phyloP scores from a whole-genome alignment of 1,140 invertebrate species.

The Zaprionus inermis region DNA sequence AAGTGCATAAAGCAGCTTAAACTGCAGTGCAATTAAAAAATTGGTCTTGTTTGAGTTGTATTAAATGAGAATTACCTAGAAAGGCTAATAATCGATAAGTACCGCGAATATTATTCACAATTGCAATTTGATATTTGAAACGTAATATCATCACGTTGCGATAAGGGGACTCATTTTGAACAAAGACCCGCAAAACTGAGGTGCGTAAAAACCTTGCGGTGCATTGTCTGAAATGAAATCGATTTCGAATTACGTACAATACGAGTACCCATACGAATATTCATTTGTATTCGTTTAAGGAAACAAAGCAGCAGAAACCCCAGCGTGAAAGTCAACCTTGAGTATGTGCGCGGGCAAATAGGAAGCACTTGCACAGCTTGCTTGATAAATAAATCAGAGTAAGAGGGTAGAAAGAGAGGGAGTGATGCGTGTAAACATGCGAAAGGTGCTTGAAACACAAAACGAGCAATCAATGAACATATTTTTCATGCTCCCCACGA shows the following conservation, averaged over 20 bases:
- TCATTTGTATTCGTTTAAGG: slow-evolving; percentile 23
- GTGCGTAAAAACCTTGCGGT: slow-evolving; percentile 52
- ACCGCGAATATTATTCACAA: slow-evolving; percentile 14
- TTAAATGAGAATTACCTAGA: background rate
- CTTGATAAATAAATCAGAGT: slow-evolving; percentile 60
- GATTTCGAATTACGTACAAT: slow-evolving; percentile 66
- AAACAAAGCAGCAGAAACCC: slow-evolving; percentile 46
- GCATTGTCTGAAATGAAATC: slow-evolving; percentile 53
- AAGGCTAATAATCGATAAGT: background rate
- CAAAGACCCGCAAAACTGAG: slow-evolving; percentile 33
- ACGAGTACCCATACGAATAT: slow-evolving; percentile 21
- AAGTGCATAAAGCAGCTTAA: no score
- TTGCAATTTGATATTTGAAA: slow-evolving; percentile 17
- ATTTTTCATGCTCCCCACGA: slow-evolving; percentile 61
- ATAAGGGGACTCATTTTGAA: slow-evolving; percentile 56
- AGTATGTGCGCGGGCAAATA: slow-evolving; percentile 45
- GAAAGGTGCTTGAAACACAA: slow-evolving; percentile 41
- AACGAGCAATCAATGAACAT: slow-evolving; percentile 51
- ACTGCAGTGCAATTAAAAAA: background rate
- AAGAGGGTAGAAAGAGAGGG: slow-evolving; percentile 8
- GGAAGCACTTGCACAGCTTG: slow-evolving; percentile 36
- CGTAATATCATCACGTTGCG: slow-evolving; percentile 18
- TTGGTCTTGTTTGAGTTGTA: background rate
- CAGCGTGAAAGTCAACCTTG: slow-evolving; percentile 68
- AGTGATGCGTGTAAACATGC: slow-evolving; percentile 61